Conservation (phyloP, 2,113 vertebrate species). For the Balaeniceps rex region DNA sequence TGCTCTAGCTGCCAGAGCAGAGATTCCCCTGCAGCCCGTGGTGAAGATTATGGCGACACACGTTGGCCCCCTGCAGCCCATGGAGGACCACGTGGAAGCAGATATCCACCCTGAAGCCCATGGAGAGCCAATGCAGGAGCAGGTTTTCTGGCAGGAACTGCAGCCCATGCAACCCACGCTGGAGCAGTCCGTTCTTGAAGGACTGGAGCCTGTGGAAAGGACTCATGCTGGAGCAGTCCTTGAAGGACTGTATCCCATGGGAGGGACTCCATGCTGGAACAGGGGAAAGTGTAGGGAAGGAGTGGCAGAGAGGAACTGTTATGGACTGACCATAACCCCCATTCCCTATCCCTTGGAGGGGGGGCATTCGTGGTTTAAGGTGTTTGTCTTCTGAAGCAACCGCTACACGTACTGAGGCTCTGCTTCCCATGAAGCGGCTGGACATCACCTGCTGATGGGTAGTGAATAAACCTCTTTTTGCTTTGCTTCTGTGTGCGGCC, state of each 20-base stretch:
- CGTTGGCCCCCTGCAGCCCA: not conserved
- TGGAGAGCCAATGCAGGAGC: not conserved
- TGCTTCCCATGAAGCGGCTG: not conserved
- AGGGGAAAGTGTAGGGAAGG: not conserved
- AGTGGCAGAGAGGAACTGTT: not conserved
- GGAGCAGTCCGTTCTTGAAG: too few species aligned
- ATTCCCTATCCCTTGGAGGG: not conserved
- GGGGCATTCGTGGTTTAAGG: not conserved
- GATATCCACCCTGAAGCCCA: too few species aligned
- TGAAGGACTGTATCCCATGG: not conserved
- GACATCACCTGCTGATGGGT: not conserved
- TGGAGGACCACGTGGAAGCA: not conserved
- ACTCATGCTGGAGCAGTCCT: not conserved
- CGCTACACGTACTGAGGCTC: not conserved
- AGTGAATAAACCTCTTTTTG: not conserved
- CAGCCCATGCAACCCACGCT: not conserved
- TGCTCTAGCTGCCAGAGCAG: not conserved
- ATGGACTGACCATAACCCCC: not conserved
- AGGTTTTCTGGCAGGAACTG: not conserved
- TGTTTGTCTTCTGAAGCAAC: not conserved
- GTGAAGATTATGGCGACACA: not conserved
- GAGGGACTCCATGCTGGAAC: not conserved
- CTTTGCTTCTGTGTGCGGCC: not conserved
- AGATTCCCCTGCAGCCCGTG: not conserved
- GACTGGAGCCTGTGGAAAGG: too few species aligned